Base-by-base conservation (phyloP, 2,888 invertebrate genomes). In the Oasisia sp. region DNA sequence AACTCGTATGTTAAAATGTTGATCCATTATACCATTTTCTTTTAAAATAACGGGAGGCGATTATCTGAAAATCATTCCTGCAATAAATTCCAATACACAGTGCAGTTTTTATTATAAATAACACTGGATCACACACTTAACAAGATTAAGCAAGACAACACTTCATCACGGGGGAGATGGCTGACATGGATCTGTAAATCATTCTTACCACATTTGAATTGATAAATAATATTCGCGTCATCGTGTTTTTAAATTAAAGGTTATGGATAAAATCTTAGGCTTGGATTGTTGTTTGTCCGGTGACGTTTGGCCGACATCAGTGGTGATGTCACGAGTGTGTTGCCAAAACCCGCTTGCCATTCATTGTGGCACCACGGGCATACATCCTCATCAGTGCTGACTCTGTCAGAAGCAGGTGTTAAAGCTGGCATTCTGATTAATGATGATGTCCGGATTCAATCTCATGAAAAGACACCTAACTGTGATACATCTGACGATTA, bases 401-500 rank as follows among this genome's bases (percentile, higher is more conserved):
- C 74, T 27, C 14, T 74, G 74, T 74, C 74, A 74, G 74, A 74
- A 74, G 74, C 74, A 74, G 74, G 74, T 74, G 74, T 74, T 74
- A 7, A 74, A 74, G n/a, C 3, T 19, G 74, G 74, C 74, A n/a
- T 74, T 74, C 19, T 74, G 74, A 74, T 74, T 74, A 74, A 74
- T 74, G 74, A 27, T 74, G 74, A 74, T 74, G 74, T 74, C 27
- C 74, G 27, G 74, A 74, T 74, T 74, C 74, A 74, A 74, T 74
- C 74, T 27, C 74, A 27, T n/a, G 74, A n/a, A 74, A 74, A 74
- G 74, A 74, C 50, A 50, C 74, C 74, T 74, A 74, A 74, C 74
- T 74, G 74, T 74, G 74, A 74, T 74, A 74, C 74, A 74, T 74
- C n/a, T n/a, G 74, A 74, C 74, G 74, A 74, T 74, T 74, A 74